phyloP scores from a whole-genome alignment of 2,888 invertebrate species.

The Acanthopleura granulata region DNA sequence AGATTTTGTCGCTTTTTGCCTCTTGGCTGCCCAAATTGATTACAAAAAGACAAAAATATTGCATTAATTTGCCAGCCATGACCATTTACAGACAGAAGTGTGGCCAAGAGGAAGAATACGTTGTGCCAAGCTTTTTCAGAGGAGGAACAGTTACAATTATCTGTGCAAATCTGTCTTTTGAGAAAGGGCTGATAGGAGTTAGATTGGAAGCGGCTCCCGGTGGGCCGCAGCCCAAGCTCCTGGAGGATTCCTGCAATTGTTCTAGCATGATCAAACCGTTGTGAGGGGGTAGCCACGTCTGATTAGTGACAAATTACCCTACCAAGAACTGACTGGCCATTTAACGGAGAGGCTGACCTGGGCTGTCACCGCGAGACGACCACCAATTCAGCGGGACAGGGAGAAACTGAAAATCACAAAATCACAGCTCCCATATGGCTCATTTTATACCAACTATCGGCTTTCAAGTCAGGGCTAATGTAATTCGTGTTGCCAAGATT shows the following conservation, averaged over 20 bases:
- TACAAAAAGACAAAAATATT: slow-evolving; percentile 10
- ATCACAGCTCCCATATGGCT: slow-evolving; percentile 20
- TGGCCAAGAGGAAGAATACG: background rate
- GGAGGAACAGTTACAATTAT: background rate
- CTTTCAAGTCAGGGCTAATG: slow-evolving; percentile 6
- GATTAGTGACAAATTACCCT: background rate
- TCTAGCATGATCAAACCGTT: slow-evolving; percentile 13
- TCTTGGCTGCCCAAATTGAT: slow-evolving; percentile 11
- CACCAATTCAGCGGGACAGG: background rate
- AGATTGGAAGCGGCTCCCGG: slow-evolving; percentile 3
- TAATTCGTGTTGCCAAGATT: slow-evolving; percentile 11
- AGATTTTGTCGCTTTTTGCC: slow-evolving; percentile 2
- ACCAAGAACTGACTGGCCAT: slow-evolving; percentile 5
- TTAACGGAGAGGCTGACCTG: slow-evolving; percentile 3
- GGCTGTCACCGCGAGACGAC: background rate
- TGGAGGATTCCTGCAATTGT: slow-evolving; percentile 4
- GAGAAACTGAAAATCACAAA: slow-evolving; percentile 11
- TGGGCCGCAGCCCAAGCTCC: background rate
- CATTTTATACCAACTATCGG: slow-evolving; percentile 18
- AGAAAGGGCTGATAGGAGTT: slow-evolving; percentile 12
- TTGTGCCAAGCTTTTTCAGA: background rate
- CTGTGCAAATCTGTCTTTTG: slow-evolving; percentile 8
- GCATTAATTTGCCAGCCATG: slow-evolving; percentile 13
- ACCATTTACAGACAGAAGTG: background rate
- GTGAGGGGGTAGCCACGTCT: background rate